Base-by-base conservation (phyloP, 2,888 invertebrate species). In the Schizaphis graminum region DNA sequence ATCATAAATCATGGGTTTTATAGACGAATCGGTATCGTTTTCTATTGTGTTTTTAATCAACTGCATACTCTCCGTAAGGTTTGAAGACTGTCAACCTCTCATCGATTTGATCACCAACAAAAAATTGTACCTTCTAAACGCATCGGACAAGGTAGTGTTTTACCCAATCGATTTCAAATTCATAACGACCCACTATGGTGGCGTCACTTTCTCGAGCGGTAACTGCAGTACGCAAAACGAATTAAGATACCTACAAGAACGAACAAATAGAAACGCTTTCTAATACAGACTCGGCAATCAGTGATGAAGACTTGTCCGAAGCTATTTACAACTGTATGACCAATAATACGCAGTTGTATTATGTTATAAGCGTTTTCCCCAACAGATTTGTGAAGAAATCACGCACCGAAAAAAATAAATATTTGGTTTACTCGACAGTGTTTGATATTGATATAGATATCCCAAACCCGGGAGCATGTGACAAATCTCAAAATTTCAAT, bases 341-440 rank as follows among this genome's bases (percentile, higher is more conserved):
- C 4, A 0, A 0, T 13, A 4, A 61, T n/a, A n/a, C n/a, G 11
- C 28, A 28, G n/a, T 13, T 67, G 67, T 4, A 1, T n/a, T 3
- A n/a, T n/a, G 10, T 67, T n/a, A n/a, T 67, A 67, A n/a, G n/a
- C 28, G 67, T 67, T 13, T 67, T n/a, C 67, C 67, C 13, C 4
- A 67, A 67, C n/a, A 67, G 67, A n/a, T 67, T 67, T 11, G 13
- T 67, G 28, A 28, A 4, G 4, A 67, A n/a, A 67, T 67, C 67
- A 4, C n/a, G 13, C 13, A 61, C 28, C n/a, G 61, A 61, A 4
- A 67, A 67, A n/a, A 67, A 67, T 67, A 67, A 13, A 4, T 67
- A 13, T 67, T 67, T 67, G 13, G 11, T 67, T 67, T 67, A 67
- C 67, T n/a, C 28, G 28, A 67, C n/a, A n/a, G 4, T 13, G 1